Base-by-base conservation (phyloP, 35 echinoderm and acorn worm species). In the Stichopus chloronotus region DNA sequence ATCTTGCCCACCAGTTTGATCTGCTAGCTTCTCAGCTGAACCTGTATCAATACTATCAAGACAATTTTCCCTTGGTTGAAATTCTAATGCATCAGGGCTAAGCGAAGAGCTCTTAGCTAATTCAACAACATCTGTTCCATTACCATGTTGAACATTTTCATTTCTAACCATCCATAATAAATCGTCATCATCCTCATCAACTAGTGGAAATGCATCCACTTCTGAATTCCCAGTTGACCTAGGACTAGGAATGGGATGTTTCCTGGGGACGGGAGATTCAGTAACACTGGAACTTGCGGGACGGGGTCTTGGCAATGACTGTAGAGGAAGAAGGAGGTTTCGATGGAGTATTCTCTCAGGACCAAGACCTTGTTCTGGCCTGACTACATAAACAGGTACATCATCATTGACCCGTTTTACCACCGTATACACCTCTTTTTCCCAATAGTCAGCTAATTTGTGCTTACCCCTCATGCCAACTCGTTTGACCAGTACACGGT, bases 401-500 rank as follows among this genome's bases (percentile, higher is more conserved):
- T 95, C 94, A 19, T 78, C 59, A 19, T 52, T 88, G 1, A 95
- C 9, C 58, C 57, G 76, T 63, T 57, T 22, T 0, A 95, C 89
- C 4, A 95, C 88, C 5, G 88, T 71, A 69, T 95, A 94, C 14
- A 78, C 59, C 0, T 54, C 90, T 30, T 79, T 58, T 53, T 95
- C 89, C 94, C 96, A 95, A 56, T 78, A 55, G 58, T 98, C 78
- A 52, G 92, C 92, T 6, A 98, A 59, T 30, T 98, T 94, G 3
- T 94, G 96, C 57, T 98, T 95, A 30, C 96, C 96, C 52, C 57
- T 60, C 13, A 95, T 53, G 24, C 83, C 92, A 21, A 95, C 78
- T 30, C 90, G 95, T 78, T 87, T 95, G 16, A 98, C 96, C 19
- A 98, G 87, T 7, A 98, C 94, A 13, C 92, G 57, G 82, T 98